Evolutionary conservation across 1,140 invertebrate genomes (phyloP).

Genomic region (Himalopsyche phryganea): DNA sequence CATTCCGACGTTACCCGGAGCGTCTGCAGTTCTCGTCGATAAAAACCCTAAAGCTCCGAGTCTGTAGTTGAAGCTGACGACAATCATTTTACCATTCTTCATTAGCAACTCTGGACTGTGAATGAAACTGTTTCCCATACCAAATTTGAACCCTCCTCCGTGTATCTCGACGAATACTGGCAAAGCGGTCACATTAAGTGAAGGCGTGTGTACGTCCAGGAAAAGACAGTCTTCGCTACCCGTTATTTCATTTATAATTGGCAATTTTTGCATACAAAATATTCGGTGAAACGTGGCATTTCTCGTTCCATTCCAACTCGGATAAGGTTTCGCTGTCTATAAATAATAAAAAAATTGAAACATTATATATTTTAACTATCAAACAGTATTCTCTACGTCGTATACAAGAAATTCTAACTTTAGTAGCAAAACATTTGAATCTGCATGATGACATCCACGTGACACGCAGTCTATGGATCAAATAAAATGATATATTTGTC

Average conservation of each 20-base stretch:
- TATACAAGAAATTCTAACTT: too few relatives aligned
- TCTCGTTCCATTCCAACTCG: slow-evolving; percentile 45
- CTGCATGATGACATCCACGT: too few relatives aligned
- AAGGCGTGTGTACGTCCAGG: slow-evolving; percentile 56
- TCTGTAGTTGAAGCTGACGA: slow-evolving; percentile 51
- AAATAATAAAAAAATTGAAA: too few relatives aligned
- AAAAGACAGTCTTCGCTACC: slow-evolving; percentile 65
- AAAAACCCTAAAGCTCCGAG: slow-evolving; percentile 53
- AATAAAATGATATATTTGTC: too few relatives aligned
- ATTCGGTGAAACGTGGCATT: slow-evolving; percentile 42
- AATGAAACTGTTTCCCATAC: slow-evolving; percentile 23
- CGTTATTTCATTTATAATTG: too few relatives aligned
- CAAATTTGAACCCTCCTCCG: slow-evolving; percentile 42
- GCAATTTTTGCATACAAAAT: slow-evolving; percentile 21
- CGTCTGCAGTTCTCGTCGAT: slow-evolving; percentile 49
- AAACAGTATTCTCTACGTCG: too few relatives aligned
- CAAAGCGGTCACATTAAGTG: slow-evolving; percentile 6
- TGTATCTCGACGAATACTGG: slow-evolving; percentile 41
- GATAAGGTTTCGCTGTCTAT: slow-evolving; percentile 47
- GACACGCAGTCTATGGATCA: too few relatives aligned
- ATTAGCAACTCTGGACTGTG: slow-evolving; percentile 39
- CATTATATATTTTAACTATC: too few relatives aligned
- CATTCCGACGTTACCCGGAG: slow-evolving; percentile 34
- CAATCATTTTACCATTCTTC: slow-evolving; percentile 47
- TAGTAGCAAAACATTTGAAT: too few relatives aligned